A percentile compares a stretch with the other conserved stretches of the same genome.
phyloP scores from a whole-genome alignment of 2,797 vertebrate species.

The Amazonetta brasiliensis region DNA sequence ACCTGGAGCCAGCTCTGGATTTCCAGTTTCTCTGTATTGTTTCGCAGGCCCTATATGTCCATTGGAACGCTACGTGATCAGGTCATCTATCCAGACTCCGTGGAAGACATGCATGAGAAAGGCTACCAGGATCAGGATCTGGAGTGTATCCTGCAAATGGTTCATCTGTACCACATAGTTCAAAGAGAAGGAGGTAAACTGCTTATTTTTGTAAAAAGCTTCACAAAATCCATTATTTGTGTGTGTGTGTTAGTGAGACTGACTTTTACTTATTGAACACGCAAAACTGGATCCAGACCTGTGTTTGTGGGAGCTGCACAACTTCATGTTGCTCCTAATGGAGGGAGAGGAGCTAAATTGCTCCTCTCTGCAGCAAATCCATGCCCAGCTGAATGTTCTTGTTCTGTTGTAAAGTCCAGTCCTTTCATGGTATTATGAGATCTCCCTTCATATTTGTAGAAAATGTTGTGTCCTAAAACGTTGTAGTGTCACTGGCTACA shows the following conservation, averaged over 20 bases:
- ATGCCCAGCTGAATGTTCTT: not conserved
- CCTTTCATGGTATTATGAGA: not conserved
- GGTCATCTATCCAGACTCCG: slow-evolving; percentile 96
- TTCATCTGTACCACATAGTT: slow-evolving; percentile 96
- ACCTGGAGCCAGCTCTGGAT: not conserved
- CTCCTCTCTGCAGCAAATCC: not conserved
- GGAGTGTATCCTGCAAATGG: slow-evolving; percentile 90
- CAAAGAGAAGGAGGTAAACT: slow-evolving; percentile 94
- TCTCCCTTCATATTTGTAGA: not conserved
- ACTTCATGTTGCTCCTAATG: not conserved
- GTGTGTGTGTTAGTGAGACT: not conserved
- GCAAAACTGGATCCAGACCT: not conserved
- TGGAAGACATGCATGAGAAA: slow-evolving; percentile 92
- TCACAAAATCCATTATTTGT: not conserved
- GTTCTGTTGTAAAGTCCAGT: not conserved
- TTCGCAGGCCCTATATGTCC: slow-evolving; percentile 95
- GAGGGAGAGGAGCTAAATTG: not conserved
- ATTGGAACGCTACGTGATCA: slow-evolving; percentile 94
- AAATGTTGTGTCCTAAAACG: not conserved
- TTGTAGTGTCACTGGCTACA: not conserved
- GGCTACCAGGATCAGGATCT: slow-evolving; percentile 90
- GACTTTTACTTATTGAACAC: not conserved
- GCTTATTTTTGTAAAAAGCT: not conserved
- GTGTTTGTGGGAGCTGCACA: not conserved
- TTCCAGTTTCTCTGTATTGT: not conserved